Percentiles rank a stretch among this genome's conserved stretches.
Evolutionary conservation across 2,888 invertebrate species (phyloP).

Genomic region (Adelphocoris suturalis): DNA sequence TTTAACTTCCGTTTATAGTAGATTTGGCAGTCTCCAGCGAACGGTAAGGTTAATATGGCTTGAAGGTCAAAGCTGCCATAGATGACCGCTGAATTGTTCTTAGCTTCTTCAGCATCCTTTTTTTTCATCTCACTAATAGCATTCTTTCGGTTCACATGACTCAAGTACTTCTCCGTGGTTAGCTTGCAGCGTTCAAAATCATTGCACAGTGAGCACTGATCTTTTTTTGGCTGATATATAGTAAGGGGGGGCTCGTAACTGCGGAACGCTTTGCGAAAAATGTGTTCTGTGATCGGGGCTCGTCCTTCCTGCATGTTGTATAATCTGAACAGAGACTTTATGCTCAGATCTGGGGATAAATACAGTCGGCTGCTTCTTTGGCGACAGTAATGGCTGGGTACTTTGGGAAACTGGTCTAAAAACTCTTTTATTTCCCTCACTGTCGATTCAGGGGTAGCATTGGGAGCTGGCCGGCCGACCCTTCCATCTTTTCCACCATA

Average conservation of each 20-base stretch:
- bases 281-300: neutral
- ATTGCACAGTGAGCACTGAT: neutral
- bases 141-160: neutral
- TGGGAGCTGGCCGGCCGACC: neutral
- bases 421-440: neutral
- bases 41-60: neutral
- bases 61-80: neutral
- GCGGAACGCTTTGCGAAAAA: neutral
- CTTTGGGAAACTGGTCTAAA: neutral
- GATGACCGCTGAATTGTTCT: neutral
- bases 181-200: neutral
- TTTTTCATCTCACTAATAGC: neutral
- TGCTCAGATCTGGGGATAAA: neutral
- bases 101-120: neutral
- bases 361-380: neutral
- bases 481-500: constrained; percentile 4
- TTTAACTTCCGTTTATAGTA: neutral
- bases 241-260: neutral
- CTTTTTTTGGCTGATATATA: neutral
- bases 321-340: neutral
- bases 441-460: neutral
- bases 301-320: neutral
- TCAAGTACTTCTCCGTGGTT: neutral
- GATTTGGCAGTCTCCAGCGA: neutral
- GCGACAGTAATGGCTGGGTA: constrained; percentile 4